A percentile compares a stretch with the other conserved stretches of the same genome.
These are phyloP conservation scores for Tragelaphus imberbis DNA, from an alignment of 2,113 vertebrate species.

Conservation along the genomic window DNA sequence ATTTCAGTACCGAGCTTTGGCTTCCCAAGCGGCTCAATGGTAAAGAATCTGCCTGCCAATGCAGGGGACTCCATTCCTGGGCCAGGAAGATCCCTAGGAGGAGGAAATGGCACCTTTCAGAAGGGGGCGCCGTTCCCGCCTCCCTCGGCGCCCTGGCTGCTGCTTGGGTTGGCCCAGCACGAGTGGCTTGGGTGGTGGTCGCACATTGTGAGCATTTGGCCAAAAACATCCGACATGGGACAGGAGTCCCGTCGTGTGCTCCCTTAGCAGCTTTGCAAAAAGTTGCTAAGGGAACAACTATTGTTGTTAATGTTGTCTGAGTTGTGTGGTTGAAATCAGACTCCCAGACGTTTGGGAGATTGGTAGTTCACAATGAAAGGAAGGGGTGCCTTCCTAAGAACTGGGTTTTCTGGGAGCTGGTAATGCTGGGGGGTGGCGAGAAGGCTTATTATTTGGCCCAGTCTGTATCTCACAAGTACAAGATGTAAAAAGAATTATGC, in stretches of 20 bases:
- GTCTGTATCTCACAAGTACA: background rate
- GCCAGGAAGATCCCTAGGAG: background rate
- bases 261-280: background rate
- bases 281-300: background rate
- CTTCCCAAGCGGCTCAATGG: background rate
- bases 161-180: too few relatives aligned
- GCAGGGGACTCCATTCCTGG: background rate
- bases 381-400: background rate
- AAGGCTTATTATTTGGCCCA: too few relatives aligned
- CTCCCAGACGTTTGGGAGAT: background rate
- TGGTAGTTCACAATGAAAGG: background rate
- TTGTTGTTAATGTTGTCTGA: background rate
- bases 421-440: background rate
- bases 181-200: background rate
- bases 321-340: background rate
- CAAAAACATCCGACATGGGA: too few relatives aligned
- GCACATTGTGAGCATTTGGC: background rate
- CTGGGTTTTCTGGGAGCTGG: background rate
- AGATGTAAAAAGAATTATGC: background rate
- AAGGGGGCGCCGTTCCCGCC: background rate
- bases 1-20: background rate
- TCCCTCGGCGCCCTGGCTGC: background rate
- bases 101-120: background rate
- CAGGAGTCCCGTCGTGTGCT: accelerated
- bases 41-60: background rate